Conservation (phyloP, 1,140 invertebrate species). For the Drosophila parvula region DNA sequence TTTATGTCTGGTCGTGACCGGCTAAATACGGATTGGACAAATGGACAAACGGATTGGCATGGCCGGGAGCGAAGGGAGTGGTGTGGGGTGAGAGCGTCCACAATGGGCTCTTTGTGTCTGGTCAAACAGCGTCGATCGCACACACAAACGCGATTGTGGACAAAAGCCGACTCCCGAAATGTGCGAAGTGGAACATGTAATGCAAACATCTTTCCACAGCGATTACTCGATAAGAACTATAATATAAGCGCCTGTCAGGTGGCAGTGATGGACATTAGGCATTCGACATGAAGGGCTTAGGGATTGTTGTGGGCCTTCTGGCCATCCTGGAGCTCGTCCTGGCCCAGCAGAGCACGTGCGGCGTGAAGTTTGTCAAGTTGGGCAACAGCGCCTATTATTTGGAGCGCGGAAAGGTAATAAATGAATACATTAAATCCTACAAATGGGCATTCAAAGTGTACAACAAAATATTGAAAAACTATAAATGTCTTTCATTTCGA, state of each 20-base stretch:
- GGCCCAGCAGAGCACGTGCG: neutral
- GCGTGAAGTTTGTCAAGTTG: neutral
- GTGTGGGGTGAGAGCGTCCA: conserved; percentile 20
- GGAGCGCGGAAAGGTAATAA: neutral
- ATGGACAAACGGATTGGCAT: conserved; percentile 41
- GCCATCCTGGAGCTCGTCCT: neutral
- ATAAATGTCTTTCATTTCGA: no score
- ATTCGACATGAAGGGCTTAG: neutral
- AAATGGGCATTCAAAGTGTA: no score
- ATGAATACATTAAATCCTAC: neutral
- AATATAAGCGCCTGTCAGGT: conserved; percentile 1
- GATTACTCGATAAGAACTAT: conserved; percentile 13
- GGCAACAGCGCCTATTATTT: neutral
- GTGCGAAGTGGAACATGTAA: conserved; percentile 4
- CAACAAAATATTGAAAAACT: no score
- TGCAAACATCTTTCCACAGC: conserved; percentile 12
- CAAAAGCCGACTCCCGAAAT: conserved; percentile 2
- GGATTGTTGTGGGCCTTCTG: neutral
- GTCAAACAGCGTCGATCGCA: conserved; percentile 28
- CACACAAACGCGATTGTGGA: conserved; percentile 8
- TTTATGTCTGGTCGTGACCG: conserved; percentile 68
- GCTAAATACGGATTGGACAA: conserved; percentile 55
- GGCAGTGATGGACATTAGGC: neutral
- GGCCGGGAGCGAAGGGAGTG: neutral
- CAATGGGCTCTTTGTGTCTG: conserved; percentile 40